Conservation (phyloP, 2,113 vertebrate genomes). For the Mobula birostris region DNA sequence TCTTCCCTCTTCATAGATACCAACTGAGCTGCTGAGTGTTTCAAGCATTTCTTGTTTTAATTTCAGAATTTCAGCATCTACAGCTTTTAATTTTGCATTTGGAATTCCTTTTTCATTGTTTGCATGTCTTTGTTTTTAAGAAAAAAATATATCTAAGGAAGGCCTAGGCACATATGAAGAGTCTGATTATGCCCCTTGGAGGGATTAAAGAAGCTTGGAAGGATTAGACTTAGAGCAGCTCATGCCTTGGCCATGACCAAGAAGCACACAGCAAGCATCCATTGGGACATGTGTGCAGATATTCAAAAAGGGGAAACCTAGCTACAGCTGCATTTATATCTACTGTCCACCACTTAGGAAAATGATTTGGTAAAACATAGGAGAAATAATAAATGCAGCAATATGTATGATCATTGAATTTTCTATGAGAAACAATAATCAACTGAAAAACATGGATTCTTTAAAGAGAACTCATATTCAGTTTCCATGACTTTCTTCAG, state of each 20-base stretch:
- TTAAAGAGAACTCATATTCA: too few species aligned
- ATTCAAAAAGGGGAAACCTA: background rate
- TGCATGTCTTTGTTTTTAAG: too few species aligned
- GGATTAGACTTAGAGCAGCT: background rate
- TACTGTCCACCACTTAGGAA: background rate
- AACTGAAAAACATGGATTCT: too few species aligned
- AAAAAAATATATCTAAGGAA: background rate
- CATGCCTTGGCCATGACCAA: background rate
- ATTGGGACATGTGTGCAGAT: background rate
- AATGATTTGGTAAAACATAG: background rate
- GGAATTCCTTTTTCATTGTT: too few species aligned
- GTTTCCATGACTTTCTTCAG: too few species aligned
- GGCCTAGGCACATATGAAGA: background rate
- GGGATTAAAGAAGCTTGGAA: background rate
- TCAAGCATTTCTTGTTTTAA: too few species aligned
- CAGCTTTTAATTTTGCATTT: too few species aligned
- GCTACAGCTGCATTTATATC: background rate
- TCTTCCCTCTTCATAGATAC: too few species aligned
- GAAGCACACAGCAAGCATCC: background rate
- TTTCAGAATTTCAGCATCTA: too few species aligned
- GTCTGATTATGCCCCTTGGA: background rate
- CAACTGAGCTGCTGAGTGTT: too few species aligned
- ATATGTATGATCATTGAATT: background rate
- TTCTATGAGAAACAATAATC: too few species aligned
- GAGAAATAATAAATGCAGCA: background rate